phyloP scores from a whole-genome alignment of 23 tunicate genomes.

The Ciona savignyi region DNA sequence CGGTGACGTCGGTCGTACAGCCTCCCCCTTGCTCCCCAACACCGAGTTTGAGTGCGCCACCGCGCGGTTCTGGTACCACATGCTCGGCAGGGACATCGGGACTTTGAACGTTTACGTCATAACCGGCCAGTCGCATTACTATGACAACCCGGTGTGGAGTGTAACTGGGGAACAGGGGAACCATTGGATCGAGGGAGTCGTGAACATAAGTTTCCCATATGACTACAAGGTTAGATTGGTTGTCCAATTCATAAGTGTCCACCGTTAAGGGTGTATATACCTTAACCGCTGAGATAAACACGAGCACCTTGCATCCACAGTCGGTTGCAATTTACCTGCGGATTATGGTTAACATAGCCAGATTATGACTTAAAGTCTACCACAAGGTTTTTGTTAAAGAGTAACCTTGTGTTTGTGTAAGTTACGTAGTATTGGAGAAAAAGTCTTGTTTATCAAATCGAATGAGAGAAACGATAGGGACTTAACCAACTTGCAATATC shows the following conservation, averaged over 20 bases:
- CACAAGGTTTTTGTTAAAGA: too few species aligned
- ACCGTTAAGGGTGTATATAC: too few species aligned
- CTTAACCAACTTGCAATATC: too few species aligned
- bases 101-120: constrained; percentile 48
- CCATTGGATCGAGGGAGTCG: constrained; percentile 33
- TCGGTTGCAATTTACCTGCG: too few species aligned
- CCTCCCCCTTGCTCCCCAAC: constrained; percentile 3
- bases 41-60: constrained; percentile 33
- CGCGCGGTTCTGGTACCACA: constrained; percentile 40
- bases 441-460: too few species aligned
- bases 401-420: too few species aligned
- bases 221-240: constrained; percentile 30
- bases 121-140: constrained; percentile 21
- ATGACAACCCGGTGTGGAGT: constrained; percentile 71
- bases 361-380: background rate
- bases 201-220: constrained; percentile 40
- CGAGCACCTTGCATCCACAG: too few species aligned
- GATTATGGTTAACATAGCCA: background rate
- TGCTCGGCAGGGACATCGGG: constrained; percentile 72
- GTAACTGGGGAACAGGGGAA: constrained; percentile 44
- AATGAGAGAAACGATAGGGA: too few species aligned
- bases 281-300: too few species aligned
- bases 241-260: too few species aligned
- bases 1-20: constrained; percentile 44
- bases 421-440: too few species aligned